phyloP scores from a whole-genome alignment of 2,797 vertebrate genomes.

The Pantherophis vulpinus region DNA sequence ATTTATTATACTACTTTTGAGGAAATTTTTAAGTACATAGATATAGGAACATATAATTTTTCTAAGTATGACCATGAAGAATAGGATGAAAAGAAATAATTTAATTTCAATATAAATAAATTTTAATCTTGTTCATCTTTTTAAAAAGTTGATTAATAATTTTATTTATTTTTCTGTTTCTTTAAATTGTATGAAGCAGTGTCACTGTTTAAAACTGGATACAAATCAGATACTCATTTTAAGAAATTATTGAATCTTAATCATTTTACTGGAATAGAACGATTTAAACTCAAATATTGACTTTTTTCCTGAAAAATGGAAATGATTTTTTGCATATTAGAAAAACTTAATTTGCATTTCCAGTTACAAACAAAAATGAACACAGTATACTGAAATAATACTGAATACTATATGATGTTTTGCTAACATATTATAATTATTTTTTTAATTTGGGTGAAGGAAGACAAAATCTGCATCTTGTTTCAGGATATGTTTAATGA shows the following conservation, averaged over 20 bases:
- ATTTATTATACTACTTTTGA: not conserved
- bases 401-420: not conserved
- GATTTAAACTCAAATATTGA: conserved; percentile 24
- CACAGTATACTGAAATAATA: not conserved
- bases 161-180: conserved; percentile 17
- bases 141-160: not conserved
- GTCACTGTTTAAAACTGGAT: not conserved
- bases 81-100: not conserved
- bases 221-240: not conserved
- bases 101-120: not conserved
- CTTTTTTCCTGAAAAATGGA: conserved; percentile 10
- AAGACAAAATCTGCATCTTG: not conserved
- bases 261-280: conserved; percentile 18
- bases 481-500: not conserved
- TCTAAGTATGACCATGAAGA: not conserved
- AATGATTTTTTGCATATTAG: conserved; percentile 13
- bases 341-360: conserved; percentile 18
- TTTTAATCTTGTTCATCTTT: not conserved
- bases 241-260: conserved; percentile 14
- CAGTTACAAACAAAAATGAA: conserved; percentile 33
- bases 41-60: not conserved
- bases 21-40: not conserved
- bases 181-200: not conserved
- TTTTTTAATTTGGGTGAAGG: not conserved
- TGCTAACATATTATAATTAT: not conserved